Evolutionary conservation across 2,888 invertebrate species (phyloP).

Genomic region (Onchidella celtica): DNA sequence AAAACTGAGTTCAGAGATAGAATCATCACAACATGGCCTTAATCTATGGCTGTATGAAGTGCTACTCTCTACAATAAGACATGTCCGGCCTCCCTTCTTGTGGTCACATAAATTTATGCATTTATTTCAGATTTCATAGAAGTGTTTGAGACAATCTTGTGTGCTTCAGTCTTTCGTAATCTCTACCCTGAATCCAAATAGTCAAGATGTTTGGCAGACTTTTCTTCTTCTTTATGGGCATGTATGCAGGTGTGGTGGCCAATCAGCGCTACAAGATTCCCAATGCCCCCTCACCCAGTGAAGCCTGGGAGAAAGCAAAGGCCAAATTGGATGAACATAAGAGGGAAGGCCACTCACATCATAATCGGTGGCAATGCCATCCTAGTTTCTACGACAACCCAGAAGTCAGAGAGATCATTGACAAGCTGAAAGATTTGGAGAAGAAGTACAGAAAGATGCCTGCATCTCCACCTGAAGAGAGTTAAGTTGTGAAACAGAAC

Average conservation of each 20-base stretch:
- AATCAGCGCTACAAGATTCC: conserved; percentile 35
- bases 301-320: conserved; percentile 1
- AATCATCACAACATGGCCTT: too few relatives aligned
- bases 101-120: background rate
- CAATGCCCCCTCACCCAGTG: background rate
- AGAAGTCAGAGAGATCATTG: conserved; percentile 26
- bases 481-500: too few relatives aligned
- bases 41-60: too few relatives aligned
- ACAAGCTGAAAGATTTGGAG: conserved; percentile 29
- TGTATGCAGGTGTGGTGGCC: conserved; percentile 35
- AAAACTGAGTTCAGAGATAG: too few relatives aligned
- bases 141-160: background rate
- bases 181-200: too few relatives aligned
- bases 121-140: background rate
- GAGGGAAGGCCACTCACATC: background rate
- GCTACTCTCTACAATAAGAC: too few relatives aligned
- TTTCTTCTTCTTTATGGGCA: conserved; percentile 26
- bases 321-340: background rate
- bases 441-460: conserved; percentile 8
- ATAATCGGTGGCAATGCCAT: background rate
- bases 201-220: conserved; percentile 39
- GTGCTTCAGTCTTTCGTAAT: too few relatives aligned
- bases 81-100: too few relatives aligned
- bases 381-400: conserved; percentile 2
- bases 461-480: too few relatives aligned